These are phyloP conservation scores for Tortricodes alternella DNA, from an alignment of 2,888 invertebrate genomes.

Conservation along the genomic window DNA sequence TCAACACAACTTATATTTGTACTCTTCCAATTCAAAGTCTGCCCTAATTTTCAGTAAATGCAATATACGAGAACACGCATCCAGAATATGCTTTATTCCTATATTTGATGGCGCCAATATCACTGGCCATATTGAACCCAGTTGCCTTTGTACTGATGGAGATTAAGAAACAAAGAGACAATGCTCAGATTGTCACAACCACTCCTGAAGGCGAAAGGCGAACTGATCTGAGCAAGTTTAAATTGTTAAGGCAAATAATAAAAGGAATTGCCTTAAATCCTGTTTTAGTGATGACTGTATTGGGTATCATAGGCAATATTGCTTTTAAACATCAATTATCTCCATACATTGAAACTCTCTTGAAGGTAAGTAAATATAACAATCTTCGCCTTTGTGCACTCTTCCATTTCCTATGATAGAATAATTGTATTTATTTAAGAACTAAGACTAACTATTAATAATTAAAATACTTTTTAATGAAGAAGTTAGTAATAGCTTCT, in stretches of 20 bases:
- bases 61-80: slow-evolving; percentile 92
- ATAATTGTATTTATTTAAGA: slow-evolving; percentile 11
- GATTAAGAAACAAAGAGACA: slow-evolving; percentile 84
- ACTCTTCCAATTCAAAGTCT: background rate
- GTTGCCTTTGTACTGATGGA: slow-evolving; percentile 95
- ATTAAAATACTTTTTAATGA: too few species aligned
- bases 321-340: slow-evolving; percentile 91
- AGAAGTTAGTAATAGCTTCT: too few species aligned
- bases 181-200: slow-evolving; percentile 42
- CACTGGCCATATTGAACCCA: slow-evolving; percentile 95
- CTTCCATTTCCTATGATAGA: slow-evolving; percentile 6
- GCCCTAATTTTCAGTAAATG: slow-evolving; percentile 85
- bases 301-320: slow-evolving; percentile 93
- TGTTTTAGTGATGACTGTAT: slow-evolving; percentile 94
- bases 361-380: slow-evolving; percentile 83
- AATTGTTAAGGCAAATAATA: slow-evolving; percentile 72
- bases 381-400: too few species aligned
- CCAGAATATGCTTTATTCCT: slow-evolving; percentile 95
- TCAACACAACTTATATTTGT: background rate
- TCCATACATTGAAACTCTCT: slow-evolving; percentile 86
- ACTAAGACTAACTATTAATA: too few species aligned
- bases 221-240: slow-evolving; percentile 55
- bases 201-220: slow-evolving; percentile 43
- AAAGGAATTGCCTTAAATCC: slow-evolving; percentile 93
- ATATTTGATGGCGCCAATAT: slow-evolving; percentile 97